phyloP scores from a whole-genome alignment of 2,888 invertebrate species.

The Phortica magna region DNA sequence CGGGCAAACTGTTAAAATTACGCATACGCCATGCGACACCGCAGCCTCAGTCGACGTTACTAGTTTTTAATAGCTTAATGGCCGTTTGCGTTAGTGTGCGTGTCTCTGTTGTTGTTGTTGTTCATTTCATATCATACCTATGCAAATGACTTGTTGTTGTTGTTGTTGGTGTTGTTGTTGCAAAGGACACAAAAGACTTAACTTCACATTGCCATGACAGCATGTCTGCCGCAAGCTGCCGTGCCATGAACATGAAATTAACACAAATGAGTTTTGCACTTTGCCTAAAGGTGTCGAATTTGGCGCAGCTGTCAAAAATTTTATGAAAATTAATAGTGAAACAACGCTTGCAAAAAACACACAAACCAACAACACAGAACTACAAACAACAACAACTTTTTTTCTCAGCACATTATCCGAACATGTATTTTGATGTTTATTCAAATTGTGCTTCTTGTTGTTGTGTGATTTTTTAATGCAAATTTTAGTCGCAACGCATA shows the following conservation, averaged over 20 bases:
- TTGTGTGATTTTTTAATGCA: not conserved
- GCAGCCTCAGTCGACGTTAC: conserved; percentile 35
- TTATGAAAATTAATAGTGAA: conserved; percentile 51
- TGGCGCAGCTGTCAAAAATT: conserved; percentile 48
- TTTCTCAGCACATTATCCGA: not conserved
- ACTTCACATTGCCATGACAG: conserved; percentile 37
- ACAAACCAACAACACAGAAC: not conserved
- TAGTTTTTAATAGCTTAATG: conserved; percentile 68
- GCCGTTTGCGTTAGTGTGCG: conserved; percentile 57
- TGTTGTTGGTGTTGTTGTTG: no score
- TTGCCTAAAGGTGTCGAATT: conserved; percentile 45
- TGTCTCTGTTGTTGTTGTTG: not conserved
- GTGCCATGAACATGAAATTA: conserved; percentile 54
- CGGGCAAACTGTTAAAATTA: conserved; percentile 3
- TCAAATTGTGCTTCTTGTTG: not conserved
- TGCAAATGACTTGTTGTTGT: conserved; percentile 56
- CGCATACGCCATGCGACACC: not conserved
- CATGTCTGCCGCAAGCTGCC: not conserved
- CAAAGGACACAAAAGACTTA: not conserved
- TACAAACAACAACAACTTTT: not conserved
- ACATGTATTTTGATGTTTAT: conserved; percentile 14
- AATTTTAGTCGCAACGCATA: not conserved
- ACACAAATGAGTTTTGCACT: conserved; percentile 69
- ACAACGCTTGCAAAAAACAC: conserved; percentile 17
- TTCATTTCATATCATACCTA: conserved; percentile 49